Base-by-base conservation (phyloP, 2,888 invertebrate genomes). In the Palloptera scutellata region DNA sequence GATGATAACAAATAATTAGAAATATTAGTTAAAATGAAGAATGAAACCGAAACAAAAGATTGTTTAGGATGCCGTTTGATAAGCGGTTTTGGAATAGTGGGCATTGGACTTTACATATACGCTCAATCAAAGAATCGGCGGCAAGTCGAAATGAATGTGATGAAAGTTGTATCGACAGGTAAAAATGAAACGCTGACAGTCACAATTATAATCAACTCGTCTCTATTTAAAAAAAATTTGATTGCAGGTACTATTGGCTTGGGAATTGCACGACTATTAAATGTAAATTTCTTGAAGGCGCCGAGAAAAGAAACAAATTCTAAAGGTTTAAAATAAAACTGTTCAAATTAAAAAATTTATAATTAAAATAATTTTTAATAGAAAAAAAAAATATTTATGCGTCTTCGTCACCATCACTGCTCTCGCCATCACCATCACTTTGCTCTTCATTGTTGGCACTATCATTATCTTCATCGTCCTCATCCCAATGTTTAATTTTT, bases 401-500 rank as follows among this genome's bases (percentile, higher is more conserved):
- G 58, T 73, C 69, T 9, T 75, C 70, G 5, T 53, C 70, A 41
- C 55, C 66, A 57, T 73, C 68, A n/a, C 61, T 67, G 10, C 60
- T 8, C 2, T 71, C 30, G 30, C 30, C 75, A 43, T 65, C 43
- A 60, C 60, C 67, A 13, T 45, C 58, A 48, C 11, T 45, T n/a
- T 48, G 42, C 1, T 57, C n/a, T 17, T 71, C 75, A 30, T 30
- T 30, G 6, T 30, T 30, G 30, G 59, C 42, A 58, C 41, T 66
- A 19, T 45, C 55, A 15, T 17, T 61, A 19, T 74, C 74, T 2
- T 63, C 77, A 15, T 80, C 79, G 30, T 92, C 89, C 84, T 93
- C 93, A 80, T 96, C 94, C 96, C 96, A 96, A 84, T 96, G 94
- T 86, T 95, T 95, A 86, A 95, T 89, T 85, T 92, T 92, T 42